Conservation (phyloP, 2,113 vertebrate genomes). For the Cochlearius cochlearius region DNA sequence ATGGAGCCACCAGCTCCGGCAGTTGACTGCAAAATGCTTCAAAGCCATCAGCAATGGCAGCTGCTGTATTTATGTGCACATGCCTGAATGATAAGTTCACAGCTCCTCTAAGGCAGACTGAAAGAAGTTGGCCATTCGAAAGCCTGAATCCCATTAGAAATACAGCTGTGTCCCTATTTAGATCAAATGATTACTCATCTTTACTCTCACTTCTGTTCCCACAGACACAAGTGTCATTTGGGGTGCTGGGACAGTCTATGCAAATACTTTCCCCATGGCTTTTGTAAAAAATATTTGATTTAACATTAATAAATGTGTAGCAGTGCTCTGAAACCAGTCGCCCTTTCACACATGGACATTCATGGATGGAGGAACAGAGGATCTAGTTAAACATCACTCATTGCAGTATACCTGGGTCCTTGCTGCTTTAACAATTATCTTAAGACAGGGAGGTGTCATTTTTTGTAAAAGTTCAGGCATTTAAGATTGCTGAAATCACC, state of each 20-base stretch:
- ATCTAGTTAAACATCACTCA: not conserved
- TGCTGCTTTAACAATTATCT: not conserved
- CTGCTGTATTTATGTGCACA: slow-evolving; percentile 38
- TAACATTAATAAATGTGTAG: not conserved
- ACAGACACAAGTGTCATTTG: not conserved
- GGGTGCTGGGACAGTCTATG: not conserved
- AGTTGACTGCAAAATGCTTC: slow-evolving; percentile 44
- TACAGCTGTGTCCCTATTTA: slow-evolving; percentile 43
- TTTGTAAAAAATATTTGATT: not conserved
- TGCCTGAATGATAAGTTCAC: slow-evolving; percentile 18
- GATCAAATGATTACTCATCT: slow-evolving; percentile 19
- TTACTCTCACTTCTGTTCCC: not conserved
- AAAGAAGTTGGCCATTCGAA: not conserved
- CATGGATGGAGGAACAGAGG: not conserved
- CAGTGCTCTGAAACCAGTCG: not conserved
- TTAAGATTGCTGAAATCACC: not conserved
- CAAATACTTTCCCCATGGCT: not conserved
- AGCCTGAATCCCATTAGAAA: slow-evolving; percentile 34
- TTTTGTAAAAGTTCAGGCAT: not conserved
- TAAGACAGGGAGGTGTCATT: not conserved
- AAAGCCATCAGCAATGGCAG: slow-evolving; percentile 48
- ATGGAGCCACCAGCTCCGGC: not conserved
- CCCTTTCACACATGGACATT: not conserved
- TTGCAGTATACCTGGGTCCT: not conserved
- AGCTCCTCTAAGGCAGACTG: slow-evolving; percentile 34